Conservation (phyloP, 2,797 vertebrate species). For the Gambelia wislizenii region DNA sequence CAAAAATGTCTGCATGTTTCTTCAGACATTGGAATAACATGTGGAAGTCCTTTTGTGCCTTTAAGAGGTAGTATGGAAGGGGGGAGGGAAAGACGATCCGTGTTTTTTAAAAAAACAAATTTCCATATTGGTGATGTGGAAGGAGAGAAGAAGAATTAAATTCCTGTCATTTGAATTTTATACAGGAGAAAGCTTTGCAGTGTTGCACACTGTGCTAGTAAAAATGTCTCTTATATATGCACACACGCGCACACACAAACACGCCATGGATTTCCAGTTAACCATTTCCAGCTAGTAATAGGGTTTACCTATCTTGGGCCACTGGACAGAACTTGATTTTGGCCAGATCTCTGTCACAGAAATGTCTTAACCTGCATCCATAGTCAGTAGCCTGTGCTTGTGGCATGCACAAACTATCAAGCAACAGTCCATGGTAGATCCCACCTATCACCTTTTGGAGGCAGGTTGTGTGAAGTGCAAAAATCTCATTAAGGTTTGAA, state of each 20-base stretch:
- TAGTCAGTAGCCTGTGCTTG: background rate
- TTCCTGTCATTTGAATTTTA: background rate
- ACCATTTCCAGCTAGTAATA: background rate
- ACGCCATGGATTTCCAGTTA: background rate
- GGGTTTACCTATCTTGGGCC: background rate
- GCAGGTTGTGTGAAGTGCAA: background rate
- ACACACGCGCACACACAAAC: background rate
- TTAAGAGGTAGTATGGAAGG: background rate
- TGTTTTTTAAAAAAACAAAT: background rate
- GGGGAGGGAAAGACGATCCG: background rate
- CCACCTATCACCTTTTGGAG: background rate
- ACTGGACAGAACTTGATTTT: background rate
- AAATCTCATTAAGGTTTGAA: background rate
- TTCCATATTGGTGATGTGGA: background rate
- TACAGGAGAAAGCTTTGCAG: background rate
- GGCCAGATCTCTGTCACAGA: background rate
- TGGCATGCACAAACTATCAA: background rate
- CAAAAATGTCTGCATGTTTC: background rate
- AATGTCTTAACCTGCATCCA: too few relatives aligned
- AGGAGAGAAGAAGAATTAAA: background rate
- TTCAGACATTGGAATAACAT: background rate
- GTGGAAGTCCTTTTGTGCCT: background rate
- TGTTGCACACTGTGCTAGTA: background rate
- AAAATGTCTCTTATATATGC: background rate
- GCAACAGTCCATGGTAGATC: background rate